Conservation (phyloP, 2,888 invertebrate species). For the Euspilapteryx auroguttella region DNA sequence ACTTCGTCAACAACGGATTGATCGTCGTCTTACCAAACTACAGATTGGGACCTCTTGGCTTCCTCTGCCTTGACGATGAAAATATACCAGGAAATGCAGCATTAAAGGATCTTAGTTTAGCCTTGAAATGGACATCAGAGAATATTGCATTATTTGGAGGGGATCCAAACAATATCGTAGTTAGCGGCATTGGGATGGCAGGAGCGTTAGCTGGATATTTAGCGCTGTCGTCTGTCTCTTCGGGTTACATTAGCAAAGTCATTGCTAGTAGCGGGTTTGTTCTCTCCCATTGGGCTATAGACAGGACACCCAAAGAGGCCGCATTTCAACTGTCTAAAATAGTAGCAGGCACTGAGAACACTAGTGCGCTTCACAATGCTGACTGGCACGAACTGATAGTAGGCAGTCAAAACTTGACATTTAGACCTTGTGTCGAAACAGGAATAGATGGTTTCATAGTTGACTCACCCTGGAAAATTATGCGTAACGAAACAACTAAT, state of each 20-base stretch:
- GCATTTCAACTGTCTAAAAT: conserved; percentile 23
- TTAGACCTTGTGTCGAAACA: conserved; percentile 24
- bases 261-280: conserved; percentile 38
- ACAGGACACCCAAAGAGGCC: conserved; percentile 15
- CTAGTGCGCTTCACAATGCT: neutral
- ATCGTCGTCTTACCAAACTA: conserved; percentile 39
- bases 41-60: conserved; percentile 38
- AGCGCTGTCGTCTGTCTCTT: conserved; percentile 22
- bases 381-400: neutral
- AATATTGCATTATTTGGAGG: conserved; percentile 37
- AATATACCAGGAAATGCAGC: conserved; percentile 39
- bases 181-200: conserved; percentile 32
- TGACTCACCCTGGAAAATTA: conserved; percentile 22
- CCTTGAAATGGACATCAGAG: conserved; percentile 28
- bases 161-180: conserved; percentile 25
- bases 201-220: conserved; percentile 32
- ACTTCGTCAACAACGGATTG: conserved; percentile 21
- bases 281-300: conserved; percentile 27
- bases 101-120: conserved; percentile 32
- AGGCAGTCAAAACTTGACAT: conserved; percentile 12
- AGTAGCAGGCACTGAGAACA: conserved; percentile 26
- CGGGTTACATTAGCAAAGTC: conserved; percentile 22
- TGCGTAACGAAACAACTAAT: conserved; percentile 14
- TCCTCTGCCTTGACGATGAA: conserved; percentile 27
- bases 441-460: conserved; percentile 17